A percentile compares a stretch with the other conserved stretches of the same genome.
Evolutionary conservation across 2,113 vertebrate genomes (phyloP).

Genomic region (Chaetura pelagica): DNA sequence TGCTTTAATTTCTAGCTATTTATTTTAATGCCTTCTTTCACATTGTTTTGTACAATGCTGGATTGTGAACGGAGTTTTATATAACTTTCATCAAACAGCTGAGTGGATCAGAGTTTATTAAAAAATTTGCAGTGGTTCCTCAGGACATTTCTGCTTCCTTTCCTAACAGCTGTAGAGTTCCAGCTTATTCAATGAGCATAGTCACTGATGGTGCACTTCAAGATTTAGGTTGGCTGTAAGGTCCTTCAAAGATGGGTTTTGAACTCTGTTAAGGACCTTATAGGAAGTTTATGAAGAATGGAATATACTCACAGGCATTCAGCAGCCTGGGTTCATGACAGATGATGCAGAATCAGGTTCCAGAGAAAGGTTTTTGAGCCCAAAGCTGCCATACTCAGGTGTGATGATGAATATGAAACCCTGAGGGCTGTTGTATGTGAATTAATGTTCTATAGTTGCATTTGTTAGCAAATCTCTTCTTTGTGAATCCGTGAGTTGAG

Average conservation of each 20-base stretch:
- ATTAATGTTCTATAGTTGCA: background rate
- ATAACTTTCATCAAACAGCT: background rate
- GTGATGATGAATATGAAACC: background rate
- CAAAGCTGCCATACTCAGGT: background rate
- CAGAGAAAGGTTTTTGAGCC: background rate
- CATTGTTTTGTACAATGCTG: background rate
- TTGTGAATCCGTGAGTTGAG: background rate
- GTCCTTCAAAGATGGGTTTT: background rate
- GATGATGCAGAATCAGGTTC: background rate
- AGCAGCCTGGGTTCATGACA: background rate
- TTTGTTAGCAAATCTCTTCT: background rate
- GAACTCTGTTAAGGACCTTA: background rate
- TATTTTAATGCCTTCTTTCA: background rate
- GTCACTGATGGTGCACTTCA: background rate
- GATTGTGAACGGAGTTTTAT: conserved; percentile 3
- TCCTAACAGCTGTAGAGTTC: background rate
- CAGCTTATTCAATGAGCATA: background rate
- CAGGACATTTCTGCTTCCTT: background rate
- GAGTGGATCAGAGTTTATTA: background rate
- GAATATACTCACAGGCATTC: background rate
- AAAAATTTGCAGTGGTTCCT: background rate
- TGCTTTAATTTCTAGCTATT: conserved; percentile 24
- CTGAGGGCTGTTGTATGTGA: background rate
- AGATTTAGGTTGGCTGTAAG: background rate
- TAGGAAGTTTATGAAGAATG: background rate